Conservation (phyloP, 1,140 invertebrate genomes). For the Reticulitermes speratus region DNA sequence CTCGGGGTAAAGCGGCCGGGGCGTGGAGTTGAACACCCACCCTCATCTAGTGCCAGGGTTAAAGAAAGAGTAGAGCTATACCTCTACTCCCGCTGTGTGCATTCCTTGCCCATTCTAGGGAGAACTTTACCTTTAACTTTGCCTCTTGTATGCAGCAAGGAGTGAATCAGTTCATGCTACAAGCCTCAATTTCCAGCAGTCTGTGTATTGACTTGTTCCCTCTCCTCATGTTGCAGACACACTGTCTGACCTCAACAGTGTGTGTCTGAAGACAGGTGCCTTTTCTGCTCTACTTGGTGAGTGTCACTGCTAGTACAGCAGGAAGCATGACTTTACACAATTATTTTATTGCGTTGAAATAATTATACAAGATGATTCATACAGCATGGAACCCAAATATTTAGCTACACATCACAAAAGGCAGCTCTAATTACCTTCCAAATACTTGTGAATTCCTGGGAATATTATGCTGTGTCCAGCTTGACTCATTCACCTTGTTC, state of each 20-base stretch:
- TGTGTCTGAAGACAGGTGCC: slow-evolving; percentile 73
- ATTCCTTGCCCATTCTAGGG: too few species aligned
- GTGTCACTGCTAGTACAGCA: neutral
- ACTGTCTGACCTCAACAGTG: slow-evolving; percentile 43
- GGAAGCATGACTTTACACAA: neutral
- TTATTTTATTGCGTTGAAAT: neutral
- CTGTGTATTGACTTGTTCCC: neutral
- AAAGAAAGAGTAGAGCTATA: too few species aligned
- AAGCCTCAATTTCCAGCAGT: too few species aligned
- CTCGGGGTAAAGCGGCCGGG: too few species aligned
- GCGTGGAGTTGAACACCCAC: too few species aligned
- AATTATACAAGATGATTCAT: neutral
- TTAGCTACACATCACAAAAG: neutral
- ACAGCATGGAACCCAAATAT: neutral
- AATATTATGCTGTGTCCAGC: too few species aligned
- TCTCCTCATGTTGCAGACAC: slow-evolving; percentile 12
- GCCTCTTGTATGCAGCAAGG: neutral
- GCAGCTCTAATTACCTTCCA: too few species aligned
- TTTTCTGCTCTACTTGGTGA: slow-evolving; percentile 67
- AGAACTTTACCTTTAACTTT: too few species aligned
- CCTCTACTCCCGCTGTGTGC: too few species aligned
- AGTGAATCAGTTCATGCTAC: neutral
- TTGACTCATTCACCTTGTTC: too few species aligned
- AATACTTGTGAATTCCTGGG: too few species aligned
- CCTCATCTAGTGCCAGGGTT: too few species aligned